A percentile compares a stretch with the other conserved stretches of the same genome.
Evolutionary conservation across 2,888 invertebrate genomes (phyloP).

Genomic region (Cyaniris semiargus): DNA sequence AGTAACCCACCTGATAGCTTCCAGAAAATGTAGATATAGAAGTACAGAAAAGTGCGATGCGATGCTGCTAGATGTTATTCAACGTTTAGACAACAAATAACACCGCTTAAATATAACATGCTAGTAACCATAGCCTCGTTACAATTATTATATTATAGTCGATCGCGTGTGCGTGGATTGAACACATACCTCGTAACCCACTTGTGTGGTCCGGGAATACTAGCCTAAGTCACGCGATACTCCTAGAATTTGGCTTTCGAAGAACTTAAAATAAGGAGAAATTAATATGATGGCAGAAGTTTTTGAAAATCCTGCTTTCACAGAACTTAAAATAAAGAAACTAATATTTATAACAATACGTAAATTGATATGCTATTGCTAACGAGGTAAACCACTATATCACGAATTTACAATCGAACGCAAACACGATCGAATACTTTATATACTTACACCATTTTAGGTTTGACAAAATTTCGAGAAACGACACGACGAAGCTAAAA

Average conservation of each 20-base stretch:
- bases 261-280: not conserved
- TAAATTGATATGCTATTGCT: too few species aligned
- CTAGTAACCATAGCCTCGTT: conserved; percentile 33
- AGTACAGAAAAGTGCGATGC: not conserved
- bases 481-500: not conserved
- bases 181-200: not conserved
- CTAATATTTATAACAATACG: too few species aligned
- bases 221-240: conserved; percentile 8
- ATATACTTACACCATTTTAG: not conserved
- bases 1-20: not conserved
- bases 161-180: conserved; percentile 32
- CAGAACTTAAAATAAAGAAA: too few species aligned
- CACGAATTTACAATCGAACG: not conserved
- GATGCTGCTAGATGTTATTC: conserved; percentile 40
- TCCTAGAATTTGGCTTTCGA: not conserved
- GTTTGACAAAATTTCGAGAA: not conserved
- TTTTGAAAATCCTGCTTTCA: not conserved
- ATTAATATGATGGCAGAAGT: not conserved
- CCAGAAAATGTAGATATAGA: not conserved
- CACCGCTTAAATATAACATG: conserved; percentile 34
- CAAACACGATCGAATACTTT: conserved; percentile 4
- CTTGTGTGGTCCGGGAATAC: not conserved
- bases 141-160: conserved; percentile 42
- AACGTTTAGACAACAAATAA: conserved; percentile 32
- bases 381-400: not conserved